Percentiles rank a stretch among this genome's conserved stretches.
These are phyloP conservation scores for Typhlichthys eigenmanni DNA, from an alignment of 2,797 vertebrate species.

Conservation along the genomic window DNA sequence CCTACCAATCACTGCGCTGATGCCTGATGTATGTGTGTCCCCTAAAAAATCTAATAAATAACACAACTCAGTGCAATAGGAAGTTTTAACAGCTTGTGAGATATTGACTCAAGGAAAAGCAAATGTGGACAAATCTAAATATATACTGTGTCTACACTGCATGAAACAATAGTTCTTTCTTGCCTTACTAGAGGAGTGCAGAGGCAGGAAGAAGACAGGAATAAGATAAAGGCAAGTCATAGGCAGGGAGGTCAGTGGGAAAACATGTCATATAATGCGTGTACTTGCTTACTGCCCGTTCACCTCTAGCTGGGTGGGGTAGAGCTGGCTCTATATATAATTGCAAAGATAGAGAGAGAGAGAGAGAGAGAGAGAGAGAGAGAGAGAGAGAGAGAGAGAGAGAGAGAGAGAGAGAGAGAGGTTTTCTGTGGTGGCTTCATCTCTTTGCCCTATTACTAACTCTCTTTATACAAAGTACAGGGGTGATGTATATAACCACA, in stretches of 20 bases:
- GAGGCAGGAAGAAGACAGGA: slow-evolving; percentile 33
- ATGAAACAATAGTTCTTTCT: no score
- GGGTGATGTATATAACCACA: slow-evolving; percentile 32
- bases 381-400: background rate
- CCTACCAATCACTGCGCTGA: no score
- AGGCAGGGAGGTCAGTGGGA: slow-evolving; percentile 34
- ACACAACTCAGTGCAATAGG: no score
- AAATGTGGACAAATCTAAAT: no score
- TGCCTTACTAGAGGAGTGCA: background rate
- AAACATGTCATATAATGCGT: slow-evolving; percentile 53
- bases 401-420: slow-evolving; percentile 18
- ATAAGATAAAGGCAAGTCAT: slow-evolving; percentile 25
- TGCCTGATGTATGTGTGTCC: no score
- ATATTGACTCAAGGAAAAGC: no score
- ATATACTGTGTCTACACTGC: no score
- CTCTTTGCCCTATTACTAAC: slow-evolving; percentile 60
- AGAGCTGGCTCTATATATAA: slow-evolving; percentile 58
- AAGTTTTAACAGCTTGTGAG: no score
- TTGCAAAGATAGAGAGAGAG: slow-evolving; percentile 25
- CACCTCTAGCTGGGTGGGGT: slow-evolving; percentile 53
- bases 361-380: background rate
- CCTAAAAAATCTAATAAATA: no score
- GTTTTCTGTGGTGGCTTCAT: slow-evolving; percentile 57
- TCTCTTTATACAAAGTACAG: slow-evolving; percentile 37
- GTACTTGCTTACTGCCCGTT: slow-evolving; percentile 39